Conservation (phyloP, 2,797 vertebrate species). For the Pteronotus mesoamericanus region DNA sequence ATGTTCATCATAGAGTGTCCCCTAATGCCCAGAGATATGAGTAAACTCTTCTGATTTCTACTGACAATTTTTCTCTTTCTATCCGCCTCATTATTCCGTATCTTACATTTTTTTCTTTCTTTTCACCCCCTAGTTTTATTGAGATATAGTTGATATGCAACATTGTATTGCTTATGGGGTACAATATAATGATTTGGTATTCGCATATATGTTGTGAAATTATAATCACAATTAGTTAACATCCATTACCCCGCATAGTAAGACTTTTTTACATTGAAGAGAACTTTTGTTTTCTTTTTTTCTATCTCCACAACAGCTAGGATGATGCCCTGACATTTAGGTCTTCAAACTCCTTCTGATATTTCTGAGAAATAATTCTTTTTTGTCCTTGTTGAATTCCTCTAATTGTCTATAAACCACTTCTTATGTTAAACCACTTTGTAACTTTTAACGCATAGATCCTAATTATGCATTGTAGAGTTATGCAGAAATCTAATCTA, state of each 20-base stretch:
- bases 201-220: neutral
- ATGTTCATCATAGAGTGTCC: neutral
- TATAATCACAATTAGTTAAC: neutral
- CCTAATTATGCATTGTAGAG: neutral
- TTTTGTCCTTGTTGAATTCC: neutral
- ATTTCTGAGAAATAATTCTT: neutral
- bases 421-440: neutral
- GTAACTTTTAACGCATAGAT: neutral
- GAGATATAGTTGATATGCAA: neutral
- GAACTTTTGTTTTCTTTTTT: neutral
- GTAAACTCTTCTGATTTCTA: neutral
- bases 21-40: neutral
- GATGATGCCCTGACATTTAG: neutral
- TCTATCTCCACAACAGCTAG: neutral
- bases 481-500: neutral
- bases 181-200: neutral
- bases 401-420: neutral
- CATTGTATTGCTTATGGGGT: neutral
- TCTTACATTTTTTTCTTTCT: neutral
- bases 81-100: neutral
- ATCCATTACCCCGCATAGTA: neutral
- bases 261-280: neutral
- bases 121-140: neutral
- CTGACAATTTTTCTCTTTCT: neutral
- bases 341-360: conserved; percentile 6